These are phyloP conservation scores for Calliopum simillimum DNA, from an alignment of 2,888 invertebrate species.

Conservation along the genomic window DNA sequence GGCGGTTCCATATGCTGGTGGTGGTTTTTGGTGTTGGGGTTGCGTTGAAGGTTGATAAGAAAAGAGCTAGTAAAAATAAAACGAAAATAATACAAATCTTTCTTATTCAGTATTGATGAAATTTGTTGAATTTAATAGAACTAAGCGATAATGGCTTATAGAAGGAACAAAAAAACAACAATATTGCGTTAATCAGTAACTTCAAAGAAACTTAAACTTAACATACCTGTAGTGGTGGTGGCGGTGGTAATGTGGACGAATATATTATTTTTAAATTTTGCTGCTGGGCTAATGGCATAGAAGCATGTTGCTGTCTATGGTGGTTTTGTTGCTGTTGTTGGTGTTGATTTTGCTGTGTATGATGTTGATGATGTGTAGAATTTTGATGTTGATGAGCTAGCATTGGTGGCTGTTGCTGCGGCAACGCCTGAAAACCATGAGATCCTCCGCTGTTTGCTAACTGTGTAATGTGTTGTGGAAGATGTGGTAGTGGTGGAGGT, in stretches of 20 bases:
- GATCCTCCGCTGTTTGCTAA: conserved; percentile 19
- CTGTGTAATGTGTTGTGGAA: conserved; percentile 1
- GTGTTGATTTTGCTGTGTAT: conserved; percentile 34
- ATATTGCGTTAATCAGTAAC: conserved; percentile 3
- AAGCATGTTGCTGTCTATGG: conserved; percentile 37
- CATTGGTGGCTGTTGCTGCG: conserved; percentile 30
- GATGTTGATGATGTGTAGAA: conserved; percentile 35
- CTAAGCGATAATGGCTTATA: too few relatives aligned
- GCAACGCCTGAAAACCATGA: conserved; percentile 17
- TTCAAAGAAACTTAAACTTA: background rate
- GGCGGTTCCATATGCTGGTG: conserved; percentile 66
- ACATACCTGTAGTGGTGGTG: conserved; percentile 63
- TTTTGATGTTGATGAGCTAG: conserved; percentile 38
- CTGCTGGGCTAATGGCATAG: conserved; percentile 44
- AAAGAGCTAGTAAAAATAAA: conserved; percentile 54
- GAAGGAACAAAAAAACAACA: background rate
- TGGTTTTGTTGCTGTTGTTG: conserved; percentile 45
- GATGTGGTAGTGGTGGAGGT: background rate
- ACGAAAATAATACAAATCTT: conserved; percentile 5
- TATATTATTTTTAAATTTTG: conserved; percentile 57
- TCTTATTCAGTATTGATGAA: background rate
- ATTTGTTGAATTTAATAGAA: too few relatives aligned
- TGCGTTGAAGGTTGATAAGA: conserved; percentile 56
- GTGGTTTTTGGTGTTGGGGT: conserved; percentile 64
- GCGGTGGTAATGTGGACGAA: conserved; percentile 55